Evolutionary conservation across 2,888 invertebrate species (phyloP).

Genomic region (Parthenolecanium corni): DNA sequence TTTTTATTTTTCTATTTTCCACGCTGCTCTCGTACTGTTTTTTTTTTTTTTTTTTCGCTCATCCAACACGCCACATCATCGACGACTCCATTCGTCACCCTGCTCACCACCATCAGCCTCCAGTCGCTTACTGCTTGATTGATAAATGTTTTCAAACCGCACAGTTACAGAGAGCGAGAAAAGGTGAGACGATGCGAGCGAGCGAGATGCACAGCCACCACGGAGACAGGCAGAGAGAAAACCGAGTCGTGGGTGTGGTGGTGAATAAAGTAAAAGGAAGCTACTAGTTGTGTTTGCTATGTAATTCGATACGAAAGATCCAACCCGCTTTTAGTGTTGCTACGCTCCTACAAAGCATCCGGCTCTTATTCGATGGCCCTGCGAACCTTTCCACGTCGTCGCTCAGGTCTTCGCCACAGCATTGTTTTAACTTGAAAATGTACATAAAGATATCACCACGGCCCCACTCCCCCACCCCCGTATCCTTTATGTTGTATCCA

Average conservation of each 20-base stretch:
- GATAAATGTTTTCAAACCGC: constrained; percentile 23
- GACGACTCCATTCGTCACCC: constrained; percentile 15
- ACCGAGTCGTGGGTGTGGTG: constrained; percentile 23
- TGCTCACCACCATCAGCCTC: too few species aligned
- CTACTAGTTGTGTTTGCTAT: constrained; percentile 29
- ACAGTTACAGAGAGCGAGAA: neutral
- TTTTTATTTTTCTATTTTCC: neutral
- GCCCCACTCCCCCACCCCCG: neutral
- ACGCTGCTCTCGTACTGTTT: neutral
- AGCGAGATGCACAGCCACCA: too few species aligned
- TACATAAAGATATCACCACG: constrained; percentile 22
- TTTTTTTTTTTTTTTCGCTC: neutral
- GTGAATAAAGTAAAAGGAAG: constrained; percentile 28
- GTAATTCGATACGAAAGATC: constrained; percentile 25
- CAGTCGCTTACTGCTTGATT: constrained; percentile 18
- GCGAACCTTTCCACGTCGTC: constrained; percentile 7
- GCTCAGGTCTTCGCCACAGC: constrained; percentile 20
- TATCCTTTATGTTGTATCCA: constrained; percentile 8
- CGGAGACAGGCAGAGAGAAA: too few species aligned
- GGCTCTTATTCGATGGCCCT: constrained; percentile 26
- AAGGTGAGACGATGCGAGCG: too few species aligned
- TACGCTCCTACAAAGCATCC: constrained; percentile 28
- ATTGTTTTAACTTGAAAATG: constrained; percentile 23
- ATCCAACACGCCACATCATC: constrained; percentile 20
- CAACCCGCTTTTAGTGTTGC: constrained; percentile 28